Conservation (phyloP, 2,113 vertebrate genomes). For the Sakesphorus luctuosus region DNA sequence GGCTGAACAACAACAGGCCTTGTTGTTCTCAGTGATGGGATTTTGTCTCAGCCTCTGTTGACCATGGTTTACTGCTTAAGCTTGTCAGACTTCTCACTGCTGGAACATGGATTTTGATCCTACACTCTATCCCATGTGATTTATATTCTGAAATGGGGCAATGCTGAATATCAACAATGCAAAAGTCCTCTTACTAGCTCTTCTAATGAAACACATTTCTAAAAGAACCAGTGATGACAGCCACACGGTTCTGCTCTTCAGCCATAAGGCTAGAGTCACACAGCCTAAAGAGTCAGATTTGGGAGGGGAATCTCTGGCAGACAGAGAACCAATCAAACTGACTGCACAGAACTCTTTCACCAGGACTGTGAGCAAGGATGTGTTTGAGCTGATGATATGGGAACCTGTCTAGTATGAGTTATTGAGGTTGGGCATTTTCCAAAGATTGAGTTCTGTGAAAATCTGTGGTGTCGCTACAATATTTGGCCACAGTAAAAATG, state of each 20-base stretch:
- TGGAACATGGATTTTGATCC: too few relatives aligned
- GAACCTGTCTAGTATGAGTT: background rate
- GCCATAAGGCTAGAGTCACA: background rate
- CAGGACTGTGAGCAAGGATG: background rate
- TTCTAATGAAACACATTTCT: background rate
- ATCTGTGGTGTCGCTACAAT: accelerated
- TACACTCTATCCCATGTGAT: background rate
- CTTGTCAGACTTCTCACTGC: too few relatives aligned
- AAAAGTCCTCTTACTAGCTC: background rate
- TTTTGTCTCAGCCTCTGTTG: too few relatives aligned
- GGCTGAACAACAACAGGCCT: too few relatives aligned
- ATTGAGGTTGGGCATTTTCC: background rate
- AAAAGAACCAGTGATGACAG: background rate
- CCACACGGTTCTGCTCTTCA: background rate
- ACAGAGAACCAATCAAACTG: background rate
- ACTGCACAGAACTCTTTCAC: background rate
- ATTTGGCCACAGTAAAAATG: background rate
- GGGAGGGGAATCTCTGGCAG: background rate
- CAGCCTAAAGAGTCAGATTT: background rate
- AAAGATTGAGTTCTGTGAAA: background rate
- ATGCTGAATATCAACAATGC: background rate
- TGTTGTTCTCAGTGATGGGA: too few relatives aligned
- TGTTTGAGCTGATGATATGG: background rate
- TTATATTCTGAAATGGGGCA: background rate
- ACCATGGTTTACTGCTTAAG: too few relatives aligned